phyloP scores from a whole-genome alignment of 2,113 vertebrate genomes.

The Catharus bicknelli region DNA sequence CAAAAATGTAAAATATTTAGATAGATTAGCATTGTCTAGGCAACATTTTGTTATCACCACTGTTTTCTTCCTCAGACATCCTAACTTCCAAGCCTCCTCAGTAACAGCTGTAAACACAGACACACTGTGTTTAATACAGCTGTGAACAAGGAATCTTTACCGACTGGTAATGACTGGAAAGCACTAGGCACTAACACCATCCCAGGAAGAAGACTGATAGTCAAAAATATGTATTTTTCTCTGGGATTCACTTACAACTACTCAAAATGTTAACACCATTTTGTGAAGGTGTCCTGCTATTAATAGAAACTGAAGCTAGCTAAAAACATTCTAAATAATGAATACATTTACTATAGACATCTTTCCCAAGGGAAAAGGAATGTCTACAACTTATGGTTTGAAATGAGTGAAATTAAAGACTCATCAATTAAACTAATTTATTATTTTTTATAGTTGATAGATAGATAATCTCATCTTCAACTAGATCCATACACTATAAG shows the following conservation, averaged over 20 bases:
- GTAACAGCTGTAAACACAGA: background rate
- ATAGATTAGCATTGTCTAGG: background rate
- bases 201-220: accelerated
- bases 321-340: background rate
- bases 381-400: background rate
- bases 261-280: background rate
- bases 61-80: background rate
- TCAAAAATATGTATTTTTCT: background rate
- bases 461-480: background rate
- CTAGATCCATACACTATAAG: background rate
- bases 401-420: background rate
- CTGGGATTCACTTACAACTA: background rate
- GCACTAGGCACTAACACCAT: background rate
- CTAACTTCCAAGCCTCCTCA: background rate
- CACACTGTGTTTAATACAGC: background rate
- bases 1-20: background rate
- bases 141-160: background rate
- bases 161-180: background rate
- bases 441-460: background rate
- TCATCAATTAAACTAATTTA: background rate
- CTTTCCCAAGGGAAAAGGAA: background rate
- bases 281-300: background rate
- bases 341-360: background rate
- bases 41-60: background rate
- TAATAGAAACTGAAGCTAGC: background rate